Conservation (phyloP, 2,113 vertebrate genomes). For the Nymphicus hollandicus region DNA sequence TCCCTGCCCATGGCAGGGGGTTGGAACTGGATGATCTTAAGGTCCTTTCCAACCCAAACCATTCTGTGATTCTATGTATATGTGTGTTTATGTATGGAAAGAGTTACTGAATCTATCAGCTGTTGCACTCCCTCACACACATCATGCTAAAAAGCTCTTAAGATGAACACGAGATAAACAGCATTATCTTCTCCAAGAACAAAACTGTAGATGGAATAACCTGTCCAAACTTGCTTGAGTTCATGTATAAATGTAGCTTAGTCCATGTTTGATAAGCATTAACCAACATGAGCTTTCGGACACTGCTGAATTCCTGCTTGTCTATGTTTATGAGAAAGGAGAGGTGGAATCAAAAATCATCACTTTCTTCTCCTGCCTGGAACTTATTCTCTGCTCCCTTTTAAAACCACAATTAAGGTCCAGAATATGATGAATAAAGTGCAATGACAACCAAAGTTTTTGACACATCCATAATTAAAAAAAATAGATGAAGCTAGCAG, state of each 20-base stretch:
- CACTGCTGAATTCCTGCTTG: not conserved
- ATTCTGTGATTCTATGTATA: too few species aligned
- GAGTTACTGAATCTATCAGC: not conserved
- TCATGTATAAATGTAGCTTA: not conserved
- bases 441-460: not conserved
- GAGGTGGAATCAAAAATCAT: not conserved
- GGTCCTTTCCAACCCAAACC: too few species aligned
- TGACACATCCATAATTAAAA: not conserved
- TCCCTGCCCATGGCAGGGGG: too few species aligned
- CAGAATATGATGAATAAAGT: not conserved
- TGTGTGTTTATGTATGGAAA: fast-evolving
- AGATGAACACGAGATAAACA: not conserved
- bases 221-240: not conserved
- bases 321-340: not conserved
- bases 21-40: too few species aligned
- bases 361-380: not conserved
- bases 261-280: not conserved
- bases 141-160: not conserved
- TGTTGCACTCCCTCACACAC: not conserved
- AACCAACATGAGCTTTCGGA: not conserved
- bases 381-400: not conserved
- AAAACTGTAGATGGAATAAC: not conserved
- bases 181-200: not conserved
- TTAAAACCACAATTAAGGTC: not conserved
- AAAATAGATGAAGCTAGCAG: not conserved